Conservation (phyloP, 2,113 vertebrate genomes). For the Lepidothrix coronata region DNA sequence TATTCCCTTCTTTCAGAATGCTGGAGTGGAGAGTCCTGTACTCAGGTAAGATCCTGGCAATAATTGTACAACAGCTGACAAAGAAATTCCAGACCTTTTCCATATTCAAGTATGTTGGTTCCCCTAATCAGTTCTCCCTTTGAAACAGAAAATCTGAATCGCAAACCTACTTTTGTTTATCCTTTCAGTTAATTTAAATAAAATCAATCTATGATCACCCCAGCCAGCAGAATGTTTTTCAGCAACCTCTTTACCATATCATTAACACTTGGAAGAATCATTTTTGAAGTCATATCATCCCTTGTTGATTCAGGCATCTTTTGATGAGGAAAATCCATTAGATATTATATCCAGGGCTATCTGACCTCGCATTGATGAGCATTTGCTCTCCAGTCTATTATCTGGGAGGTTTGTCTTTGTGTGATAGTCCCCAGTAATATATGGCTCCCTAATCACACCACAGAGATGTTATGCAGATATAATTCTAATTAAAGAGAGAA, state of each 20-base stretch:
- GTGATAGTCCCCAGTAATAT: background rate
- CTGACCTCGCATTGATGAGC: background rate
- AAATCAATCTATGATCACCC: background rate
- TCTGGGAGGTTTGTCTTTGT: background rate
- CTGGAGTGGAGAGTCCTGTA: background rate
- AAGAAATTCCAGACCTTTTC: background rate
- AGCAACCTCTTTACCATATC: background rate
- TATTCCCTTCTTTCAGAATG: background rate
- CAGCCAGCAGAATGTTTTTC: background rate
- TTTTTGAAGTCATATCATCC: background rate
- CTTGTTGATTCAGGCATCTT: background rate
- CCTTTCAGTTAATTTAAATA: slow-evolving; percentile 21
- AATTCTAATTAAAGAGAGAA: background rate
- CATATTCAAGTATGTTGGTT: background rate
- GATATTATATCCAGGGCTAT: background rate
- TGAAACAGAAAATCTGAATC: slow-evolving; percentile 24
- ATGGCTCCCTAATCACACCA: background rate
- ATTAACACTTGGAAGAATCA: background rate
- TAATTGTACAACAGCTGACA: background rate
- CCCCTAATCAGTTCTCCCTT: background rate
- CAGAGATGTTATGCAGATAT: background rate
- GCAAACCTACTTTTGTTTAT: slow-evolving; percentile 6
- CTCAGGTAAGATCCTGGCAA: background rate
- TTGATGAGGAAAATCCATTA: background rate
- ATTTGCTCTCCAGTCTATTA: background rate